Conservation (phyloP, 2,797 vertebrate species). For the Microcaecilia unicolor region DNA sequence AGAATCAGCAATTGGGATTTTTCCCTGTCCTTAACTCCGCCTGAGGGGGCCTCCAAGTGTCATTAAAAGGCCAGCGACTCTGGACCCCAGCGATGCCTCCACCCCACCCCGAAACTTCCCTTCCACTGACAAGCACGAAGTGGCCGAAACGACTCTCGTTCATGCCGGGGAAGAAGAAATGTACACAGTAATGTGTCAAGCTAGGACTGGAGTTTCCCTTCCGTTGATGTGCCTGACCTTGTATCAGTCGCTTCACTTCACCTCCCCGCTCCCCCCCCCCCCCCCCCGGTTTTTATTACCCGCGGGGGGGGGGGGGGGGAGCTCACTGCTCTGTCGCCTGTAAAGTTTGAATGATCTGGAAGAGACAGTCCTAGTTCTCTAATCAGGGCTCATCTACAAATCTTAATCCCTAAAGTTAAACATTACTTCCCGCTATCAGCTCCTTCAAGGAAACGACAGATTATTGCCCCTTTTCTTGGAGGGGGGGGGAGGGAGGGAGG, state of each 20-base stretch:
- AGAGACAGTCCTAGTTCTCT: background rate
- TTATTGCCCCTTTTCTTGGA: background rate
- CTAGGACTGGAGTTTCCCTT: slow-evolving; percentile 15
- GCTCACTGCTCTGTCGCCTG: background rate
- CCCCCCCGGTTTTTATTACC: background rate
- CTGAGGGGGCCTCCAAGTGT: no score
- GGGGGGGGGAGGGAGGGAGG: background rate
- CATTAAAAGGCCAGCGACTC: no score
- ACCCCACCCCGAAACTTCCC: no score
- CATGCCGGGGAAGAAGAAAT: slow-evolving; percentile 38
- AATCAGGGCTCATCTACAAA: background rate
- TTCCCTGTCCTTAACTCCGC: no score
- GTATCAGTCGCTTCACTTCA: background rate
- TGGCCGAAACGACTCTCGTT: slow-evolving; percentile 24
- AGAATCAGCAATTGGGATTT: no score
- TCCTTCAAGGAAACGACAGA: background rate
- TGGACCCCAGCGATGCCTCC: no score
- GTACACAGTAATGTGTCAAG: no score
- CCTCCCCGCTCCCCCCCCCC: no score
- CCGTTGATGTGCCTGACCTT: background rate
- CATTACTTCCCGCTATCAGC: no score
- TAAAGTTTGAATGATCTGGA: background rate
- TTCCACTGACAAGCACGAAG: slow-evolving; percentile 18
- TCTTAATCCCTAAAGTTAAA: no score
- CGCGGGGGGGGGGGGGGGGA: background rate